These are phyloP conservation scores for sheep (Ovis aries) DNA, from an alignment of 2,113 vertebrate genomes.

Conservation along the genomic window DNA sequence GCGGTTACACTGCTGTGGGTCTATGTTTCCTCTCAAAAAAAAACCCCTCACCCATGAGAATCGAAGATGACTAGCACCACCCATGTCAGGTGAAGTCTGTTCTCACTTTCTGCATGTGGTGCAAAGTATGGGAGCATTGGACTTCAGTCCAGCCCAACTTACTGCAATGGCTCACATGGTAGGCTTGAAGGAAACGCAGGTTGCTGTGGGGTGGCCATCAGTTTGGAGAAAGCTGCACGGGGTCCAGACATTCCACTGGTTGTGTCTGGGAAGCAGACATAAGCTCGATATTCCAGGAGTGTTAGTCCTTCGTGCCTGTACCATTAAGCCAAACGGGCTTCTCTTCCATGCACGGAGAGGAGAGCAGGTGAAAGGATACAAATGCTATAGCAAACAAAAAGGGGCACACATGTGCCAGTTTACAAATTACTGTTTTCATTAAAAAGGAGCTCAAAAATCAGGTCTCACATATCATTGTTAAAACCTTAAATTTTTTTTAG, in stretches of 20 bases:
- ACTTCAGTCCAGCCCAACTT: neutral
- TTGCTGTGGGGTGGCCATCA: neutral
- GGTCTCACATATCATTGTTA: constrained; percentile 69
- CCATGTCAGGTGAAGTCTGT: neutral
- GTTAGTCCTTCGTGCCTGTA: neutral
- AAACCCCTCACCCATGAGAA: neutral
- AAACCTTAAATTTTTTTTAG: constrained; percentile 66
- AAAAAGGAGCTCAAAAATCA: constrained; percentile 74
- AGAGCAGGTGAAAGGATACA: constrained; percentile 78
- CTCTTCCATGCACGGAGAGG: constrained; percentile 72
- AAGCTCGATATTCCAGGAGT: neutral
- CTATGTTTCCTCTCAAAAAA: neutral
- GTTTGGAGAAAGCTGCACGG: neutral
- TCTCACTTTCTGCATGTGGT: neutral
- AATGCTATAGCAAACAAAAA: constrained; percentile 81
- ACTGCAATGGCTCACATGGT: rapidly evolving
- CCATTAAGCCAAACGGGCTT: constrained; percentile 75
- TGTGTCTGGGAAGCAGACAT: neutral
- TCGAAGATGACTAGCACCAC: neutral
- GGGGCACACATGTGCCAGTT: constrained; percentile 78
- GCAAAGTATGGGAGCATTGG: neutral
- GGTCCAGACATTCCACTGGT: neutral
- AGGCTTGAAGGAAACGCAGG: neutral
- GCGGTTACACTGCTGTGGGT: neutral
- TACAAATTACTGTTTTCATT: constrained; percentile 82